Percentiles rank a stretch among this genome's conserved stretches.
phyloP scores from a whole-genome alignment of 2,797 vertebrate genomes.

The Megalops cyprinoides region DNA sequence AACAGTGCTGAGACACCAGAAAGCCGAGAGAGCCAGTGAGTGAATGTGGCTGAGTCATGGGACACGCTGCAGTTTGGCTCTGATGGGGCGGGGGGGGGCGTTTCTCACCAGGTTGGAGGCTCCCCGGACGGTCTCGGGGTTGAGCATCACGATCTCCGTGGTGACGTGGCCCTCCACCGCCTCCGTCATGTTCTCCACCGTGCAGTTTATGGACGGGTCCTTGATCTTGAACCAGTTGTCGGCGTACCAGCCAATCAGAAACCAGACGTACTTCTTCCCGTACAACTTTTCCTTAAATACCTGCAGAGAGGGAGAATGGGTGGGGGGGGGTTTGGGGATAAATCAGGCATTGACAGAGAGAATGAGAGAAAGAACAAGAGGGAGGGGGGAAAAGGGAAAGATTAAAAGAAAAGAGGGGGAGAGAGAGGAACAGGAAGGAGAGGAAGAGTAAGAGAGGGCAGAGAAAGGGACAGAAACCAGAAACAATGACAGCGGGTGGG shows the following conservation, averaged over 20 bases:
- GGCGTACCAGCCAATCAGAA: constrained; percentile 95
- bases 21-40: neutral
- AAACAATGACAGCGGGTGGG: neutral
- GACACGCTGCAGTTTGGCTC: too few relatives aligned
- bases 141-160: constrained; percentile 97
- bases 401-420: neutral
- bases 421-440: neutral
- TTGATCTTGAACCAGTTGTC: constrained; percentile 97
- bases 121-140: constrained; percentile 90
- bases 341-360: too few relatives aligned
- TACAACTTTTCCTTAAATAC: constrained; percentile 96
- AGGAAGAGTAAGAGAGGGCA: neutral
- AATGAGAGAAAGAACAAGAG: neutral
- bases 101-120: constrained; percentile 89
- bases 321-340: too few relatives aligned
- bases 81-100: neutral
- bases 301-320: constrained; percentile 57
- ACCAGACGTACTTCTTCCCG: constrained; percentile 95
- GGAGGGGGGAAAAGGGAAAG: neutral
- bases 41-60: neutral
- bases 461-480: neutral
- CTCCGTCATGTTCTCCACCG: constrained; percentile 92
- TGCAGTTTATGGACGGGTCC: constrained; percentile 93
- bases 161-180: constrained; percentile 94
- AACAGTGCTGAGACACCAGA: neutral